phyloP scores from a whole-genome alignment of 92 coral and sea anemone species.

The Scolanthus callimorphus region DNA sequence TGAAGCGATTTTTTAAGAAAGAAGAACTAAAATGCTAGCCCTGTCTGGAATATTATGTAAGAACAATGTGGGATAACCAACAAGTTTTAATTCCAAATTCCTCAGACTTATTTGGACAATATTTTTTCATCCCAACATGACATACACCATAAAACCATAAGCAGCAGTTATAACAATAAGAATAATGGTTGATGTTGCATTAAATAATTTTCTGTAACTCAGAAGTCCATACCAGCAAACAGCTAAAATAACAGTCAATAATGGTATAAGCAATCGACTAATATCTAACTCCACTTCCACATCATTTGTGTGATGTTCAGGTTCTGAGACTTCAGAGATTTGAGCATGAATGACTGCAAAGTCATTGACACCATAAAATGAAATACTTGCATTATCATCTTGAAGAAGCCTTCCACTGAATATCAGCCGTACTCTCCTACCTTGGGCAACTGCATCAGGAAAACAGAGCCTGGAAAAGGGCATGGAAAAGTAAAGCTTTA shows the following conservation, averaged over 20 bases:
- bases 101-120: too few species aligned
- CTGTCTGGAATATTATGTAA: too few species aligned
- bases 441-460: conserved; percentile 64
- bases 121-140: conserved; percentile 43
- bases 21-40: too few species aligned
- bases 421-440: conserved; percentile 79
- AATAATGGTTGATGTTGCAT: conserved; percentile 76
- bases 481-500: not conserved
- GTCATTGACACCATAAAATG: conserved; percentile 73
- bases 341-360: conserved; percentile 92
- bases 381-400: conserved; percentile 57
- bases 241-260: conserved; percentile 58
- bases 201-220: conserved; percentile 71
- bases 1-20: too few species aligned
- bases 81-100: too few species aligned
- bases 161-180: conserved; percentile 80
- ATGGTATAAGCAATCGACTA: conserved; percentile 78
- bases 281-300: conserved; percentile 62
- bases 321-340: conserved; percentile 56
- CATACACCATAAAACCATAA: conserved; percentile 68
- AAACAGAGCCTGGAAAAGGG: conserved; percentile 64
- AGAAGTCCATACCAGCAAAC: conserved; percentile 90
- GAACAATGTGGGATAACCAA: too few species aligned
- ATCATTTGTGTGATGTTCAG: conserved; percentile 11
- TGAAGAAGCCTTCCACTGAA: conserved; percentile 82